Conservation (phyloP, 2,113 vertebrate genomes). For the Hypanus sabinus region DNA sequence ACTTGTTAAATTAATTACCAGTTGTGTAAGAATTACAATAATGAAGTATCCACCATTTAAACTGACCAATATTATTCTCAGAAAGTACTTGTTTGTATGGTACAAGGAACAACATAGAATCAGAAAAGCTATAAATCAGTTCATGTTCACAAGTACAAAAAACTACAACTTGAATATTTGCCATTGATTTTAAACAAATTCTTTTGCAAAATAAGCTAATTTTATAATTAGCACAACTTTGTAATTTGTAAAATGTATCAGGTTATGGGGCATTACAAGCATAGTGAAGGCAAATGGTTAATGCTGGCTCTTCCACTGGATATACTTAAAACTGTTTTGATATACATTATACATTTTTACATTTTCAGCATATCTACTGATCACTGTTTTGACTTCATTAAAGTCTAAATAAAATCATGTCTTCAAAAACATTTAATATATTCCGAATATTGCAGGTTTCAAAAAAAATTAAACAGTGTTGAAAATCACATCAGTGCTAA, state of each 20-base stretch:
- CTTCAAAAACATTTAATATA: conserved; percentile 59
- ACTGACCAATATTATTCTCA: conserved; percentile 1
- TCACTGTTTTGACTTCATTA: conserved; percentile 57
- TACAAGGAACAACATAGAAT: conserved; percentile 47
- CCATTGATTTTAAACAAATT: conserved; percentile 4
- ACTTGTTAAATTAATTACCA: background rate
- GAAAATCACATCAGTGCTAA: conserved; percentile 83
- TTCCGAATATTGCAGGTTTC: conserved; percentile 61
- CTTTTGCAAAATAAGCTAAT: conserved; percentile 20
- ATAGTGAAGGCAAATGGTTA: conserved; percentile 53
- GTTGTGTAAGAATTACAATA: background rate
- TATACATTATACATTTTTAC: conserved; percentile 54
- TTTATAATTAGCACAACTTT: conserved; percentile 10
- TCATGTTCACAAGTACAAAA: conserved; percentile 10
- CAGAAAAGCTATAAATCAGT: conserved; percentile 35
- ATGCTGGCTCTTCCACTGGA: conserved; percentile 51
- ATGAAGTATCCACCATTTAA: background rate
- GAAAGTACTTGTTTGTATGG: conserved; percentile 47
- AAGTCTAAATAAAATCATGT: conserved; percentile 59
- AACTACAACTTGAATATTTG: background rate
- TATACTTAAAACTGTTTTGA: conserved; percentile 49
- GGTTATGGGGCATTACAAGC: conserved; percentile 14
- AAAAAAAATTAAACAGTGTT: conserved; percentile 66
- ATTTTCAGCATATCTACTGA: conserved; percentile 42
- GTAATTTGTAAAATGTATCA: conserved; percentile 21